Conservation (phyloP, 2,797 vertebrate genomes). For the Pyrrhura leucotis region DNA sequence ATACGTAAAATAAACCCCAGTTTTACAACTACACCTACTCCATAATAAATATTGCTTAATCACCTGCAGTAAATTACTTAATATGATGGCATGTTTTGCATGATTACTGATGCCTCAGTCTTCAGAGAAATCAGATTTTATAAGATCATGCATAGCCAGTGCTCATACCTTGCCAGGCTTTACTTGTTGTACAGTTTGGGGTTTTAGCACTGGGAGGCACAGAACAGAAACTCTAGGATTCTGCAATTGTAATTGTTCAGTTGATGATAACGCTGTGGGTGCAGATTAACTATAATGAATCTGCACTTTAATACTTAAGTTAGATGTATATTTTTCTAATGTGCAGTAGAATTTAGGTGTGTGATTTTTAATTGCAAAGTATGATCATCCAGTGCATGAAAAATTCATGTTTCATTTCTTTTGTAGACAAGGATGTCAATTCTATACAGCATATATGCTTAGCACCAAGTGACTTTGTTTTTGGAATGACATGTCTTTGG, state of each 20-base stretch:
- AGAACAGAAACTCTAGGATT: neutral
- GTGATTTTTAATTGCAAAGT: neutral
- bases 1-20: neutral
- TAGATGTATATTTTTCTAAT: neutral
- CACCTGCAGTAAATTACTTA: neutral
- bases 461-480: neutral
- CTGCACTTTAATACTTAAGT: neutral
- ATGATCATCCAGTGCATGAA: neutral
- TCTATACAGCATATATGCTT: fast-evolving
- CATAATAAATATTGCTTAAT: neutral
- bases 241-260: neutral
- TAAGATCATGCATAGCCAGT: neutral
- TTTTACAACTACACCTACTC: neutral
- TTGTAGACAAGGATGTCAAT: neutral
- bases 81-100: neutral
- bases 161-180: neutral
- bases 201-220: neutral
- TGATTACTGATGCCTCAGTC: neutral
- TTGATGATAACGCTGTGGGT: neutral
- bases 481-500: neutral
- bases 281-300: neutral
- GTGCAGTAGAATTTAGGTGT: neutral
- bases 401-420: neutral
- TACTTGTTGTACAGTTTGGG: neutral
- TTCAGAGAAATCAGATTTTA: neutral